These are phyloP conservation scores for Ennomos quercinarius DNA, from an alignment of 2,888 invertebrate species.

Conservation along the genomic window DNA sequence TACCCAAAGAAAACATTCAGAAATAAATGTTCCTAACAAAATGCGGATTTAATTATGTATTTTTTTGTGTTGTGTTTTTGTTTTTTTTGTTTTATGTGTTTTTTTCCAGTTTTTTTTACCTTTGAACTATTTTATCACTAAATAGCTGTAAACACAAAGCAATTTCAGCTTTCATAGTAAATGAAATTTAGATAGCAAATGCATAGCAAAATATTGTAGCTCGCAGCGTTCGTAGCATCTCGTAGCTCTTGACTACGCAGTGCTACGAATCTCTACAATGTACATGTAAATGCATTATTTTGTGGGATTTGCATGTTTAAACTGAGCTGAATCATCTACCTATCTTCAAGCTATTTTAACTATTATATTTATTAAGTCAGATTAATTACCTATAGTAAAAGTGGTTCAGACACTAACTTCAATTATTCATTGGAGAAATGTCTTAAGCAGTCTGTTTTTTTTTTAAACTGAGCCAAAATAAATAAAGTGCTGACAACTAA, in stretches of 20 bases:
- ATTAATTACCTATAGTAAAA: no score
- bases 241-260: constrained; percentile 31
- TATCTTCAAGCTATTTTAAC: neutral
- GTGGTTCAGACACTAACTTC: no score
- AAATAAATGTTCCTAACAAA: no score
- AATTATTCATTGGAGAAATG: no score
- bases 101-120: neutral
- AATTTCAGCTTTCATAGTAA: constrained; percentile 31
- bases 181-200: constrained; percentile 29
- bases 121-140: constrained; percentile 4
- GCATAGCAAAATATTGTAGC: constrained; percentile 36
- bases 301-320: constrained; percentile 12
- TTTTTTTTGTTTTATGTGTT: no score
- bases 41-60: no score
- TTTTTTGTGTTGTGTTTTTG: no score
- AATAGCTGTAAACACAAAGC: constrained; percentile 23
- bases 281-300: no score
- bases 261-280: constrained; percentile 15
- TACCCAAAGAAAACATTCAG: neutral
- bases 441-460: no score
- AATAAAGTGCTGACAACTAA: no score
- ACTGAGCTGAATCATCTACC: constrained; percentile 12
- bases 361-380: no score
- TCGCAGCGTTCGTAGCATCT: constrained; percentile 23
- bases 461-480: no score